Evolutionary conservation across 1,140 invertebrate species (phyloP).

Genomic region (Pseudomyrmex pallidus): DNA sequence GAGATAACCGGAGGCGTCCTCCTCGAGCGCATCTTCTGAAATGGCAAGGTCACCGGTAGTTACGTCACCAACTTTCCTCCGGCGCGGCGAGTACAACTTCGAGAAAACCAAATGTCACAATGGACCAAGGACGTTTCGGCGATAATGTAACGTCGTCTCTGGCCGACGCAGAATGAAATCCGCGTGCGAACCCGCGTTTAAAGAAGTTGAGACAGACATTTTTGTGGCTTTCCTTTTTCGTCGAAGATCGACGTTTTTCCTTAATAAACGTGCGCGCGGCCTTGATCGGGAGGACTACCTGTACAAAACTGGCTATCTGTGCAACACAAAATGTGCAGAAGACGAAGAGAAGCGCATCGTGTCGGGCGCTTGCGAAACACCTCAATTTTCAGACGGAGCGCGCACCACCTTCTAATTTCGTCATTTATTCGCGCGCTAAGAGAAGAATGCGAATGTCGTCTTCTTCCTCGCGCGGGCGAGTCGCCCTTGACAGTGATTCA

Average conservation of each 20-base stretch:
- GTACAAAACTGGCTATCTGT: too few relatives aligned
- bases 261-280: background rate
- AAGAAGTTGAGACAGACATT: background rate
- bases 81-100: constrained; percentile 36
- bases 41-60: constrained; percentile 81
- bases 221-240: constrained; percentile 64
- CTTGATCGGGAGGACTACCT: background rate
- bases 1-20: constrained; percentile 51
- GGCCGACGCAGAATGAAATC: constrained; percentile 45
- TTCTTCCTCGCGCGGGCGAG: constrained; percentile 17
- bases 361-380: too few relatives aligned
- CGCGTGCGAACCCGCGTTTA: constrained; percentile 20
- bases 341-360: background rate
- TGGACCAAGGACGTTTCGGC: constrained; percentile 78
- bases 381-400: too few relatives aligned
- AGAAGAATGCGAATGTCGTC: constrained; percentile 12
- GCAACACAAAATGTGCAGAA: background rate
- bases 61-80: constrained; percentile 78
- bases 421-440: too few relatives aligned
- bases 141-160: constrained; percentile 45
- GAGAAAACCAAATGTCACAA: constrained; percentile 83
- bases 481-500: constrained; percentile 64
- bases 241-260: background rate
- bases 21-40: constrained; percentile 77
- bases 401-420: too few relatives aligned